Evolutionary conservation across 1,140 invertebrate species (phyloP), one percentile per base, ranked within the genome.

Genomic region (Drosophila rhopaloa): DNA sequence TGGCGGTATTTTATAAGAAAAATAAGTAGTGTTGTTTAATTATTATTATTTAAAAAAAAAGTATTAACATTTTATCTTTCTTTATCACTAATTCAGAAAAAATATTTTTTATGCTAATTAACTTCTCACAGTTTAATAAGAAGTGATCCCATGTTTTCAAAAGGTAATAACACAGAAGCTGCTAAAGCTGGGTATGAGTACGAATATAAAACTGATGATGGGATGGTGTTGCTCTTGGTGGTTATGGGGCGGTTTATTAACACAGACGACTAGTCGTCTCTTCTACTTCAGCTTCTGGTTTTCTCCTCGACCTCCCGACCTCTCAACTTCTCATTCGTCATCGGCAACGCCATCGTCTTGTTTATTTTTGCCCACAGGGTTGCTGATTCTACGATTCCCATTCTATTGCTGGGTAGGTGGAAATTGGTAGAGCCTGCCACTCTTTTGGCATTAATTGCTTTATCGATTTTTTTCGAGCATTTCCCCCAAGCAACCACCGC

Each of bases 401-500:
- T 65, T 65, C 61, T 27, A 29, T n/a, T 65, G 60, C 60, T 40
- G 38, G 59, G 58, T 75, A 27, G 65, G 70, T 62, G 48, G 67
- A 46, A 60, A 60, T 53, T 41, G 47, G 70, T 56, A 54, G 75
- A 71, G 76, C 63, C n/a, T 79, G 78, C 78, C 74, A 79, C 82
- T 53, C 76, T 81, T 84, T 86, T 84, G 63, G 72, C 84, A 89
- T 89, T 89, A 89, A 89, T 89, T 89, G 84, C 84, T 89, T 89
- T 89, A 89, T 89, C 74, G 84, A 89, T 89, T 89, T 89, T 76
- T 66, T 37, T 40, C 51, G 29, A 72, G 66, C 55, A 58, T 51
- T 80, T 80, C 41, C 60, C 57, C 56, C 68, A 61, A 61, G 70
- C 57, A 53, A 59, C 48, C 72, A 44, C 56, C 40, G 37, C 62